Percentiles rank a stretch among this genome's conserved stretches.
Evolutionary conservation across 2,113 vertebrate species (phyloP).

Genomic region (Eubucco bourcierii): DNA sequence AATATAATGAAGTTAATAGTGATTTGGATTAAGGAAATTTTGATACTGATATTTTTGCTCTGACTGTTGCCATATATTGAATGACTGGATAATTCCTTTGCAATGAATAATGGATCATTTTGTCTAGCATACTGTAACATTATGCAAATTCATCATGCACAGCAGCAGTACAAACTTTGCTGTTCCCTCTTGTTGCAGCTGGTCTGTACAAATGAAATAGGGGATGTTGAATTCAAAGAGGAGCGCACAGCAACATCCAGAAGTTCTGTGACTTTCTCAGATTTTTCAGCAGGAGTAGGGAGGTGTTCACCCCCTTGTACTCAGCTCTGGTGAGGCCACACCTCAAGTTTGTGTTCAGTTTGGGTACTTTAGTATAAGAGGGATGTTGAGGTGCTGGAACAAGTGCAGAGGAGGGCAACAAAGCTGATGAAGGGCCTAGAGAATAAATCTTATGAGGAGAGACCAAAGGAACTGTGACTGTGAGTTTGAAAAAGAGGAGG

Average conservation of each 20-base stretch:
- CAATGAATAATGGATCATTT: conserved; percentile 69
- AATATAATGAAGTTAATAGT: conserved; percentile 65
- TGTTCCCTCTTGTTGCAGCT: conserved; percentile 23
- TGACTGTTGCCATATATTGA: conserved; percentile 70
- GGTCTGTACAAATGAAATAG: neutral
- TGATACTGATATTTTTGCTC: conserved; percentile 64
- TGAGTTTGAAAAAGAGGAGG: too few relatives aligned
- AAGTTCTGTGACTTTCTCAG: neutral
- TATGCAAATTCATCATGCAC: conserved; percentile 40
- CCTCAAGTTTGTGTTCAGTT: too few relatives aligned
- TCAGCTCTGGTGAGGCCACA: too few relatives aligned
- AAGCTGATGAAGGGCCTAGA: too few relatives aligned
- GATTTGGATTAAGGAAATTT: conserved; percentile 59
- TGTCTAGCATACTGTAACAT: conserved; percentile 61
- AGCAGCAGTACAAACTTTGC: conserved; percentile 28
- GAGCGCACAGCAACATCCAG: neutral
- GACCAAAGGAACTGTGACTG: too few relatives aligned
- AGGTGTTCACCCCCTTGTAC: too few relatives aligned
- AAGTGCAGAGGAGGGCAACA: too few relatives aligned
- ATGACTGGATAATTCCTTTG: conserved; percentile 68
- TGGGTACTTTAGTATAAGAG: too few relatives aligned
- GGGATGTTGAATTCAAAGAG: neutral
- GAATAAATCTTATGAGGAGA: too few relatives aligned
- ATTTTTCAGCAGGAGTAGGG: neutral
- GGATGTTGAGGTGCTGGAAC: too few relatives aligned